phyloP scores from a whole-genome alignment of 2,113 vertebrate species.

The Neolamprologus falcicula region DNA sequence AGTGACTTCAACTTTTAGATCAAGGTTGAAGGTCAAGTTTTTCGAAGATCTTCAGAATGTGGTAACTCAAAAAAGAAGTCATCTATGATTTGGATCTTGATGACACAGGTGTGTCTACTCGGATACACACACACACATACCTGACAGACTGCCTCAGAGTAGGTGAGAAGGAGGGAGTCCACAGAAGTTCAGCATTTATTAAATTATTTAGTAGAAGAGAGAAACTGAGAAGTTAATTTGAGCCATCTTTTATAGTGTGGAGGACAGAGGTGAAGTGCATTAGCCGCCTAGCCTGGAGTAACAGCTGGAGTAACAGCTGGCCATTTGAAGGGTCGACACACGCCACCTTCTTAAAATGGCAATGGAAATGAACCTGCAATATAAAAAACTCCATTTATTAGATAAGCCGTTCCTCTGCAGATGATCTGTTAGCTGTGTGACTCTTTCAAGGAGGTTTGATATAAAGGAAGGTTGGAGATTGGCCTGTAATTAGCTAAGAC shows the following conservation, averaged over 20 bases:
- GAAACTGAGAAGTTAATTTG: background rate
- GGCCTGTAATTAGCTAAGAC: background rate
- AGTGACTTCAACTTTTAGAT: background rate
- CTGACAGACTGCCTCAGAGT: background rate
- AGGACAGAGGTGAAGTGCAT: background rate
- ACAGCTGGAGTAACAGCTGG: background rate
- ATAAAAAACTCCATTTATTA: background rate
- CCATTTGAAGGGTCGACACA: background rate
- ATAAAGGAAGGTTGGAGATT: background rate
- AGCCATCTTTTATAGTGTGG: background rate
- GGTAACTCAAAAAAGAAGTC: background rate
- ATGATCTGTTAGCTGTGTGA: background rate
- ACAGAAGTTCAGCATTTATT: background rate
- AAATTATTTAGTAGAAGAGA: background rate
- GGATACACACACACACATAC: background rate
- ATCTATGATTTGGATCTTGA: background rate
- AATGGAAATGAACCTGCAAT: background rate
- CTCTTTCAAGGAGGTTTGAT: background rate
- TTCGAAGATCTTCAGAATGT: background rate
- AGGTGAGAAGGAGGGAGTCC: background rate
- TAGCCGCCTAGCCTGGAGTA: background rate
- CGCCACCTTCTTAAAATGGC: background rate
- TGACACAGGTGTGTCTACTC: background rate
- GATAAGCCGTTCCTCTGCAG: background rate
- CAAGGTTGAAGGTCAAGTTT: background rate